Evolutionary conservation across 1,140 invertebrate genomes (phyloP), one percentile per base, ranked within the genome.

Genomic region (Nymphalis io): DNA sequence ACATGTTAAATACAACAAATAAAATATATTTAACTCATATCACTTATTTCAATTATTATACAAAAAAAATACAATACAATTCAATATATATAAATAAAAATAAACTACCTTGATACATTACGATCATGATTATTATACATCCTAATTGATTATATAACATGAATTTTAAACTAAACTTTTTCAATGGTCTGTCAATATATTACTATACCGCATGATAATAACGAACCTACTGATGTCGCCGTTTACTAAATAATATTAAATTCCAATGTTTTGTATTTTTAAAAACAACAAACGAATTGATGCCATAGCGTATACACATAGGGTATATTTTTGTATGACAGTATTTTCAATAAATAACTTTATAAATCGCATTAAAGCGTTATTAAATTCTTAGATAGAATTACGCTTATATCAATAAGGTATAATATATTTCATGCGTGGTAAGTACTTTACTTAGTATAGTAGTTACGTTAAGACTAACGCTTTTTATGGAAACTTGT

Each of bases 331-430:
- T 55, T 27, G 12, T 6, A 13, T 15, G 27, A 4, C 18, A 27
- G 5, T n/a, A 55, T 27, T 23, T 55, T 4, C 13, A 13, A 18
- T 21, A 23, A 23, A 55, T 55, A 27, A 27, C 21, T 21, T 13
- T 23, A 27, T 20, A 60, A 44, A 60, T 21, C 13, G 21, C 46
- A 16, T 62, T 23, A 51, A 48, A 62, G 23, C 46, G 27, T 63
- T 60, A 60, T 66, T 59, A 66, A 58, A 55, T 66, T 27, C 63
- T 44, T 59, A 66, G 63, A 58, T 66, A 66, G 4, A 66, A 66
- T 66, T 66, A 66, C 23, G 40, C 63, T 20, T 40, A 58, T 18
- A 23, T 39, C 15, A 13, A 38, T 53, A 63, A 16, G 0, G 44
- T 16, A 42, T 46, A 62, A 51, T 62, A 39, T 62, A 27, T 51